These are phyloP conservation scores for Poeciliopsis occidentalis DNA, from an alignment of 2,113 vertebrate genomes.

Conservation along the genomic window DNA sequence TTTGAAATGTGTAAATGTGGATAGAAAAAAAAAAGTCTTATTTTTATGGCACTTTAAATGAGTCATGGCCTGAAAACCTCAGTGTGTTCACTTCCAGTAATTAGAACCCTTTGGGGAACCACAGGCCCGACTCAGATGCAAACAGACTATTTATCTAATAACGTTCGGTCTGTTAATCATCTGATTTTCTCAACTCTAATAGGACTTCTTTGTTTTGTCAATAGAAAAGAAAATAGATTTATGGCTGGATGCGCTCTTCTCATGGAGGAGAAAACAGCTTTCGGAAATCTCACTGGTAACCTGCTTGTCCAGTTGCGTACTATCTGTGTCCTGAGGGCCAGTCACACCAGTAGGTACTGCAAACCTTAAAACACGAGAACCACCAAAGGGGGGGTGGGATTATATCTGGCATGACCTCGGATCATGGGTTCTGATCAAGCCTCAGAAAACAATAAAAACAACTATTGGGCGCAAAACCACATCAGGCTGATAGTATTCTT, in stretches of 20 bases:
- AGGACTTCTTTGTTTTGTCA: background rate
- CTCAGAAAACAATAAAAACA: background rate
- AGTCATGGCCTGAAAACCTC: background rate
- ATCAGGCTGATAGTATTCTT: background rate
- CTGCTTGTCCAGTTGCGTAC: background rate
- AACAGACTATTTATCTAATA: background rate
- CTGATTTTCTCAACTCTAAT: slow-evolving; percentile 1
- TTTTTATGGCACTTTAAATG: background rate
- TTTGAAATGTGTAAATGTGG: no score
- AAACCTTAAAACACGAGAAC: background rate
- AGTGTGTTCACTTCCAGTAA: background rate
- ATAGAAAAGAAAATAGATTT: background rate
- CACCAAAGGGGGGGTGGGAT: background rate
- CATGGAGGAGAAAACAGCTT: background rate
- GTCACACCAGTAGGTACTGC: slow-evolving; percentile 1
- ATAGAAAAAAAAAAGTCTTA: no score
- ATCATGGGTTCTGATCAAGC: background rate
- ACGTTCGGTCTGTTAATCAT: slow-evolving; percentile 13
- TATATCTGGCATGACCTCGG: background rate
- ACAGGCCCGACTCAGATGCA: background rate
- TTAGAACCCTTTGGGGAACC: background rate
- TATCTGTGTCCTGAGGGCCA: background rate
- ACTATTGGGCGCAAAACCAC: background rate
- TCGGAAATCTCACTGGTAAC: background rate
- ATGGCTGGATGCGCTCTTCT: background rate